phyloP scores from a whole-genome alignment of 2,888 invertebrate genomes.

The Calliphora vomitoria region DNA sequence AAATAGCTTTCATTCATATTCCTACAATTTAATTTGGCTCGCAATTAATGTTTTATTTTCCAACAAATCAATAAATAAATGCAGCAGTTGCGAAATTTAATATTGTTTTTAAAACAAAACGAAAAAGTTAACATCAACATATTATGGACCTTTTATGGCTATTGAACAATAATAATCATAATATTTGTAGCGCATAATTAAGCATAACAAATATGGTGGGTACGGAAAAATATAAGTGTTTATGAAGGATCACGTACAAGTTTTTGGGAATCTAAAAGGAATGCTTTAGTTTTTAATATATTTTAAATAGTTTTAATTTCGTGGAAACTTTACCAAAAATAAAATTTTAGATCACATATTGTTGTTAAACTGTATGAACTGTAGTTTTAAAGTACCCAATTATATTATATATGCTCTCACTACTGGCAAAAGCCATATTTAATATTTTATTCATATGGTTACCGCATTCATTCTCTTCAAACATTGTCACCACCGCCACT shows the following conservation, averaged over 20 bases:
- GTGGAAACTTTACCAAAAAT: too few species aligned
- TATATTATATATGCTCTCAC: background rate
- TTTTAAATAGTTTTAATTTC: too few species aligned
- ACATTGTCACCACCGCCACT: background rate
- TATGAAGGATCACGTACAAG: background rate
- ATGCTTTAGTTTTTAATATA: too few species aligned
- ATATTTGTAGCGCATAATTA: constrained; percentile 54
- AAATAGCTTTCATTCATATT: too few species aligned
- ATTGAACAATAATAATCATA: constrained; percentile 33
- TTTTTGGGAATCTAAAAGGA: too few species aligned
- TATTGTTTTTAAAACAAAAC: background rate
- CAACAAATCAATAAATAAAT: constrained; percentile 16
- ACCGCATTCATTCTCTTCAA: too few species aligned
- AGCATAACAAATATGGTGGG: constrained; percentile 4
- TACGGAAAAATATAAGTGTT: constrained; percentile 2
- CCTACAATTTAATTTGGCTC: background rate
- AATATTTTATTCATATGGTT: background rate
- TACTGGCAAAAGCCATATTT: background rate
- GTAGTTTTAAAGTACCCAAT: too few species aligned
- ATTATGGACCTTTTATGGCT: background rate
- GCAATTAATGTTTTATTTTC: background rate
- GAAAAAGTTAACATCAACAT: background rate
- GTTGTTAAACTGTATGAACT: too few species aligned
- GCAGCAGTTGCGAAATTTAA: constrained; percentile 16
- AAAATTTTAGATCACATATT: too few species aligned